Base-by-base conservation (phyloP, 92 coral and sea anemone genomes). In the Anthopleura xanthogrammica region DNA sequence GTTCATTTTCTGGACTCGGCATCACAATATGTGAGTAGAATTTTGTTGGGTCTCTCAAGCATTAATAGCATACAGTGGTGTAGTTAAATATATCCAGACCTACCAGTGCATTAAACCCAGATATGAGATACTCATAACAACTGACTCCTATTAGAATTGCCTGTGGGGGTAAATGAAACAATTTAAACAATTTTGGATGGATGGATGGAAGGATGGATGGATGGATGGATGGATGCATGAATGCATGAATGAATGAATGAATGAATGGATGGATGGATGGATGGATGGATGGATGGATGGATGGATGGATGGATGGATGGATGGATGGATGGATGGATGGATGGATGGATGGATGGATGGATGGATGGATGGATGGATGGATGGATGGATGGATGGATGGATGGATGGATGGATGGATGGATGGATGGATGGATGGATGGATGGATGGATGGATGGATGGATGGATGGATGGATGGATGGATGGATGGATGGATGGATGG, bases 111-210 rank as follows among this genome's bases (percentile, higher is more conserved):
- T 82, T 82, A 29, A 91, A 82, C 55, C 87, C 91, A 66, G 86
- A 75, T 12, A 84, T 79, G 39, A 93, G 46, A 50, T 81, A 71
- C 62, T 89, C 90, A 85, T 91, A 93, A 79, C 93, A 91, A 71
- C 86, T 89, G 56, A 93, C 87, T 82, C 97, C 97, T 57, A 93
- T 89, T 79, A 93, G 89, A 13, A 93, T 90, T 65, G 97, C 97
- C 97, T 93, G 29, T 77, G 81, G 19, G 12, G 36, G 14, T 68
- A 68, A 36, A 68, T n/a, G 5, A 46, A 46, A 46, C 2, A 46
- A 46, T 3, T 7, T 7, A 29, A 29, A 29, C 36, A 29, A 29
- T 29, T n/a, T n/a, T n/a, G n/a, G n/a, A n/a, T 76, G 65, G 71
- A 72, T 29, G 56, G 77, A 40, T 77, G 60, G 77, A 76, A 1